phyloP scores from a whole-genome alignment of 1,140 invertebrate species.

The Xylocopa sonorina region DNA sequence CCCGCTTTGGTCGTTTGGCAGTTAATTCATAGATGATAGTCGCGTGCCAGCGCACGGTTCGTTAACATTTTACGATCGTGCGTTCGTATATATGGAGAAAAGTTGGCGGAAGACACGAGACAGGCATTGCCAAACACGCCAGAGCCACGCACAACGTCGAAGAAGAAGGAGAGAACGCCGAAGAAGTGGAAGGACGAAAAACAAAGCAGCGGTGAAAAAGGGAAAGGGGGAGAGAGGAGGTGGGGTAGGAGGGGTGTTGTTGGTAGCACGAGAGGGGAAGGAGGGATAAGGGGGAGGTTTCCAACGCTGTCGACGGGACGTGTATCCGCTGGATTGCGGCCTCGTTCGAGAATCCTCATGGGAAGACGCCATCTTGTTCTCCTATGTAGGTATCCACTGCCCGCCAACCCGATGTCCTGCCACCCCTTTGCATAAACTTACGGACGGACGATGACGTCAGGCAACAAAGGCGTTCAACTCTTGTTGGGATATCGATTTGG shows the following conservation, averaged over 20 bases:
- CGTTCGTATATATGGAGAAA: constrained; percentile 33
- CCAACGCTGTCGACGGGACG: constrained; percentile 72
- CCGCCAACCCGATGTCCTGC: constrained; percentile 68
- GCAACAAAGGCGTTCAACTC: constrained; percentile 58
- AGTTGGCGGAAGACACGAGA: constrained; percentile 61
- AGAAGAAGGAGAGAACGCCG: constrained; percentile 44
- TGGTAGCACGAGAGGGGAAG: constrained; percentile 36
- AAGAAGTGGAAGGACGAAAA: constrained; percentile 39
- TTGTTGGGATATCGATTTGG: constrained; percentile 63
- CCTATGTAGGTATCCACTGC: constrained; percentile 58
- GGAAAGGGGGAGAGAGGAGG: constrained; percentile 21
- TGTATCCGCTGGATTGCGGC: constrained; percentile 78
- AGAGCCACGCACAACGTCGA: constrained; percentile 67
- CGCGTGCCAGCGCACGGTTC: constrained; percentile 38
- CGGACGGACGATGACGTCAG: constrained; percentile 71
- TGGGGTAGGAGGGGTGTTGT: constrained; percentile 23
- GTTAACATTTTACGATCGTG: constrained; percentile 55
- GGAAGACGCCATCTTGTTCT: constrained; percentile 78
- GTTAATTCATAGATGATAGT: constrained; percentile 42
- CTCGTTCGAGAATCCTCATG: constrained; percentile 76
- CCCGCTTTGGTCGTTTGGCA: constrained; percentile 58
- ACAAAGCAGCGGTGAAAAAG: constrained; percentile 25
- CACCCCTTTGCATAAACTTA: constrained; percentile 77
- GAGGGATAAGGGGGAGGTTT: constrained; percentile 60
- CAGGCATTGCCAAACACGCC: constrained; percentile 59